Conservation (phyloP, 2,113 vertebrate species). For the Mastomys natalensis region DNA sequence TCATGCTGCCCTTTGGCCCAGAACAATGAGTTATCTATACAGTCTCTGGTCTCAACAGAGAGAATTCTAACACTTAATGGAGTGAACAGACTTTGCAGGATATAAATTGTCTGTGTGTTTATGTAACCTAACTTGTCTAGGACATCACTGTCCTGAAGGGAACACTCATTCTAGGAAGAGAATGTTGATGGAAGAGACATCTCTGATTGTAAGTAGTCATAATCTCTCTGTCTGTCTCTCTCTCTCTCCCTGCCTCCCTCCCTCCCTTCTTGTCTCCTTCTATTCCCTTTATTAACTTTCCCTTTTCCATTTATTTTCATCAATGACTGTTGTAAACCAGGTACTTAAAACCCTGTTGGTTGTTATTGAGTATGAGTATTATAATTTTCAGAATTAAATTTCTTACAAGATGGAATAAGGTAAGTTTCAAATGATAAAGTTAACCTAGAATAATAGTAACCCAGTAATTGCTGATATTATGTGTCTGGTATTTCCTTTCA, state of each 20-base stretch:
- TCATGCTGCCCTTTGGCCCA: rapidly evolving
- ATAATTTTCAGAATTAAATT: constrained; percentile 23
- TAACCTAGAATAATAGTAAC: neutral
- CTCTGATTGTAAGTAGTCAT: neutral
- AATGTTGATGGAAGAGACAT: neutral
- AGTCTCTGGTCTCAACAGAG: neutral
- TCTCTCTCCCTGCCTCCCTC: rapidly evolving
- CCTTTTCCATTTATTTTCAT: neutral
- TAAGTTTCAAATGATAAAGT: neutral
- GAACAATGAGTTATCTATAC: neutral
- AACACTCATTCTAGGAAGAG: neutral
- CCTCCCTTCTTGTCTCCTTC: too few species aligned
- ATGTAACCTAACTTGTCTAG: neutral
- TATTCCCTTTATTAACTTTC: neutral
- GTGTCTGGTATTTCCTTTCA: neutral
- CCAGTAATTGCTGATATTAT: neutral
- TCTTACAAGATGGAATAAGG: constrained; percentile 14
- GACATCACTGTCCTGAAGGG: neutral
- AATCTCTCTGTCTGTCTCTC: neutral
- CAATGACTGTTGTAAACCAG: neutral
- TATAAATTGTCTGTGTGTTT: neutral
- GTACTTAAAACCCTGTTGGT: neutral
- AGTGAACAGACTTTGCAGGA: neutral
- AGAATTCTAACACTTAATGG: neutral
- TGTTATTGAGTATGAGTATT: neutral